phyloP scores from a whole-genome alignment of 2,888 invertebrate genomes.

The Andrena marginata region DNA sequence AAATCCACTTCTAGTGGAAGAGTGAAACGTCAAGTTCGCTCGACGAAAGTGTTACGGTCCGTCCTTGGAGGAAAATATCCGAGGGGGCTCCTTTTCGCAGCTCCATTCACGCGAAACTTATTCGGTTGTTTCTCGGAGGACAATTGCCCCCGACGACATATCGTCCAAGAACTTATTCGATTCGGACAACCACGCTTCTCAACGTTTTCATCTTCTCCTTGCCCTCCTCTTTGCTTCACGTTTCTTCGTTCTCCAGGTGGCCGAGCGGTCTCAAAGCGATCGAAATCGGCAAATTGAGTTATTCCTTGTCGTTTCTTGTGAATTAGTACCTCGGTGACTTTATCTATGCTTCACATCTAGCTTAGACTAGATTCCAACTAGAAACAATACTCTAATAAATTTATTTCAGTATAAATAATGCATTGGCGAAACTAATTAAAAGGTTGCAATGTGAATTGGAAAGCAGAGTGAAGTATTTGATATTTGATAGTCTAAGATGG shows the following conservation, averaged over 20 bases:
- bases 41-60: constrained; percentile 21
- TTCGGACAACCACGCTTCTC: constrained; percentile 3
- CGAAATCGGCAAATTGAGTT: constrained; percentile 5
- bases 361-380: too few relatives aligned
- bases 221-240: not conserved
- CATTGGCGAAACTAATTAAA: too few relatives aligned
- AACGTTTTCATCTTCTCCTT: not conserved
- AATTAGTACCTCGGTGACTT: not conserved
- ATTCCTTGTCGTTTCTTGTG: not conserved
- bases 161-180: constrained; percentile 43
- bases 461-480: too few relatives aligned
- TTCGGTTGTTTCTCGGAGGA: constrained; percentile 39
- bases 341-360: not conserved
- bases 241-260: not conserved
- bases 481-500: too few relatives aligned
- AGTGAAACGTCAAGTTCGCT: not conserved
- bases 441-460: too few relatives aligned
- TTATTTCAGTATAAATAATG: too few relatives aligned
- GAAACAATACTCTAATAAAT: too few relatives aligned
- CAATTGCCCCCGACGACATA: constrained; percentile 19
- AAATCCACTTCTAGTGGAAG: constrained; percentile 20
- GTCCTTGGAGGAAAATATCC: constrained; percentile 10
- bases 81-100: not conserved
- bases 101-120: constrained; percentile 33
- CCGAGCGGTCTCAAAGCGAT: not conserved